These are phyloP conservation scores for Pelodytes ibericus DNA, from an alignment of 2,797 vertebrate genomes.

Conservation along the genomic window DNA sequence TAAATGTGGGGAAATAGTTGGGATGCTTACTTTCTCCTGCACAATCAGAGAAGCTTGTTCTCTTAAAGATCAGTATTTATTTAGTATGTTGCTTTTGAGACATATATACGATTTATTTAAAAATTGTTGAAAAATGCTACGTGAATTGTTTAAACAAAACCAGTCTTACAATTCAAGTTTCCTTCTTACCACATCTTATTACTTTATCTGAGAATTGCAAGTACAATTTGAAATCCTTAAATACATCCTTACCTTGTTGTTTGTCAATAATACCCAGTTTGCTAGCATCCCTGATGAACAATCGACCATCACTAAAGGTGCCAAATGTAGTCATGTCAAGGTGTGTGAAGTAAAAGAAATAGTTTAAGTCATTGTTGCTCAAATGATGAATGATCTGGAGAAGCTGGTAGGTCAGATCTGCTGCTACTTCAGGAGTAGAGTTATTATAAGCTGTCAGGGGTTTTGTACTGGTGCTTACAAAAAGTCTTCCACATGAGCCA, in stretches of 20 bases:
- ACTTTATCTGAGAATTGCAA: conserved; percentile 7
- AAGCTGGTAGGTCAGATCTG: conserved; percentile 78
- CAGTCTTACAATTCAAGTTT: too few species aligned
- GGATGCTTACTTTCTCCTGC: too few species aligned
- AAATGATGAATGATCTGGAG: conserved; percentile 74
- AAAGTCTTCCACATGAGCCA: conserved; percentile 78
- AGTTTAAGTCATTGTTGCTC: conserved; percentile 78
- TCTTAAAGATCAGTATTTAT: too few species aligned
- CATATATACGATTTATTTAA: too few species aligned
- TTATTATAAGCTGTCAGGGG: conserved; percentile 70
- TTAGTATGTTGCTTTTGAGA: too few species aligned
- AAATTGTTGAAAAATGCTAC: too few species aligned
- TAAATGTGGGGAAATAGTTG: too few species aligned
- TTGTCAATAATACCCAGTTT: conserved; percentile 79
- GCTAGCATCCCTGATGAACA: conserved; percentile 82
- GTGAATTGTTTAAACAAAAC: too few species aligned
- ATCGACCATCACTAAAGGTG: conserved; percentile 75
- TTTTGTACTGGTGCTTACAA: conserved; percentile 73
- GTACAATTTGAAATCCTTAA: conserved; percentile 50
- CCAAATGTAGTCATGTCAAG: conserved; percentile 77
- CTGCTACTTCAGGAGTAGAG: conserved; percentile 65
- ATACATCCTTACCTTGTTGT: conserved; percentile 72
- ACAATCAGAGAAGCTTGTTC: too few species aligned
- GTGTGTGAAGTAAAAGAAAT: conserved; percentile 79
- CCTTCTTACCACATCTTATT: too few species aligned